Evolutionary conservation across 2,888 invertebrate genomes (phyloP).

Genomic region (Apomyelois bistriatella): DNA sequence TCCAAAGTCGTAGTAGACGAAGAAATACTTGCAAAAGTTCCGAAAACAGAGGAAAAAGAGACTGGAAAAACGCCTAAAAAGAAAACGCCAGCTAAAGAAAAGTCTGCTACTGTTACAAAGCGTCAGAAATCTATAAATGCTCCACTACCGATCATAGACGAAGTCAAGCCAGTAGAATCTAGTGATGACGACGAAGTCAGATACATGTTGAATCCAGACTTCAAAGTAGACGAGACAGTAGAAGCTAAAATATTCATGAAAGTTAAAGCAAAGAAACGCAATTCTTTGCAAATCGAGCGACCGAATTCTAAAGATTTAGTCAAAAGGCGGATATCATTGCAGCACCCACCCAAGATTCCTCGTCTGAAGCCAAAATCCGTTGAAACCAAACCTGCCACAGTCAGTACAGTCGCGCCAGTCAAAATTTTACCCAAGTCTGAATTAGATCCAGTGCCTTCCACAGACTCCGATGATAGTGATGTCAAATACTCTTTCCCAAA

Average conservation of each 20-base stretch:
- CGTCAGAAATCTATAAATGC: slow-evolving; percentile 38
- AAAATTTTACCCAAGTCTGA: slow-evolving; percentile 39
- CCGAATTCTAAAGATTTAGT: slow-evolving; percentile 60
- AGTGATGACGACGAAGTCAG: slow-evolving; percentile 67
- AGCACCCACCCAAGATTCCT: slow-evolving; percentile 61
- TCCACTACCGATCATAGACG: slow-evolving; percentile 25
- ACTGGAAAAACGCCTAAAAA: slow-evolving; percentile 43
- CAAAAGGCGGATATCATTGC: slow-evolving; percentile 60
- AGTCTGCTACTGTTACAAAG: slow-evolving; percentile 42
- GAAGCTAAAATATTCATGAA: slow-evolving; percentile 59
- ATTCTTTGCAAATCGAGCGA: slow-evolving; percentile 63
- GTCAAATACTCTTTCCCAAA: slow-evolving; percentile 70
- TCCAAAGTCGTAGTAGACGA: slow-evolving; percentile 6
- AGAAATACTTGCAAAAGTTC: slow-evolving; percentile 31
- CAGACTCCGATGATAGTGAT: slow-evolving; percentile 70
- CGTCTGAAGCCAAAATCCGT: slow-evolving; percentile 53
- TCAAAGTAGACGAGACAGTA: slow-evolving; percentile 40
- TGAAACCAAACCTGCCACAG: slow-evolving; percentile 31
- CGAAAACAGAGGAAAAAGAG: slow-evolving; percentile 35
- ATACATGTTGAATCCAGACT: slow-evolving; percentile 70
- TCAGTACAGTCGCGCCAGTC: slow-evolving; percentile 18
- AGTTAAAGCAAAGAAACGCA: slow-evolving; percentile 59
- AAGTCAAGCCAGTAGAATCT: slow-evolving; percentile 37
- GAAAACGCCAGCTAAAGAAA: slow-evolving; percentile 42
- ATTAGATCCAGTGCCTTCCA: slow-evolving; percentile 40